These are phyloP conservation scores for Sebastes alutus DNA, from an alignment of 2,797 vertebrate species.

Conservation along the genomic window DNA sequence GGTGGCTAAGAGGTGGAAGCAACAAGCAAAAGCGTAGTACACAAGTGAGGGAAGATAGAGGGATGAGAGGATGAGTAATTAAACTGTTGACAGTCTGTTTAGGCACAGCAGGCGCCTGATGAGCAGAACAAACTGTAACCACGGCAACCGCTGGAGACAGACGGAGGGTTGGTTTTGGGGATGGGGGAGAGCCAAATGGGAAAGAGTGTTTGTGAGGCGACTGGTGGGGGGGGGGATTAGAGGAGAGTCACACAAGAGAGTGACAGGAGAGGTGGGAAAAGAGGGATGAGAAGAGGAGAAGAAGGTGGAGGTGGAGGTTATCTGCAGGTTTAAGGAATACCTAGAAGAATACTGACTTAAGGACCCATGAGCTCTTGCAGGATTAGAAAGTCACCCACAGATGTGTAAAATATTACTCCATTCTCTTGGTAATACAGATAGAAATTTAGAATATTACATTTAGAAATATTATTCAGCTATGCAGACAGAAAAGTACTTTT, in stretches of 20 bases:
- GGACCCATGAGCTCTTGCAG: not conserved
- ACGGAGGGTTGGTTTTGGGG: conserved; percentile 43
- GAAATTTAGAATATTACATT: conserved; percentile 22
- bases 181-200: conserved; percentile 8
- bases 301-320: not conserved
- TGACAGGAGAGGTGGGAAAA: not conserved
- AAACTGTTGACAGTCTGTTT: conserved; percentile 78
- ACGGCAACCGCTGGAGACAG: conserved; percentile 71
- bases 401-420: conserved; percentile 4
- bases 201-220: not conserved
- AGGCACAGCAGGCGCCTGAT: conserved; percentile 70
- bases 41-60: conserved; percentile 22
- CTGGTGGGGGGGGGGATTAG: not conserved
- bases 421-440: not conserved
- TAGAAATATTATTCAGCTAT: not conserved
- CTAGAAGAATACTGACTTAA: not conserved
- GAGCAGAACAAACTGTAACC: conserved; percentile 76
- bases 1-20: conserved; percentile 28
- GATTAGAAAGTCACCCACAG: not conserved
- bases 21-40: conserved; percentile 3
- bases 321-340: not conserved
- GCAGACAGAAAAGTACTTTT: conserved; percentile 21
- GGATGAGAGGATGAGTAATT: conserved; percentile 73
- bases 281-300: not conserved
- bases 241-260: not conserved